phyloP scores from a whole-genome alignment of 2,113 vertebrate genomes.

The Motacilla tschutschensis region DNA sequence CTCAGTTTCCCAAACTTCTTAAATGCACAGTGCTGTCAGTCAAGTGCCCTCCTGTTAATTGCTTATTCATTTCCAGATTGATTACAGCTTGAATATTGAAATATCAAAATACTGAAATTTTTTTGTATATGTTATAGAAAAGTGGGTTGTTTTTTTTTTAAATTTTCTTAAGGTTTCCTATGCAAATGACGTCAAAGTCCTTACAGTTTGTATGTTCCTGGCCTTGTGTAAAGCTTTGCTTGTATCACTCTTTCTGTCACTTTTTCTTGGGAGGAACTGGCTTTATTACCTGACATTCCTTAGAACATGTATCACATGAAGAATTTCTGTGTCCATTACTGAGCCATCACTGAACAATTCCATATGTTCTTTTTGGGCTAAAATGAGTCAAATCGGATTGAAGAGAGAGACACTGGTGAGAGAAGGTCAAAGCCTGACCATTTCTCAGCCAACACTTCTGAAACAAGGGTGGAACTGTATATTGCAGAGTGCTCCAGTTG shows the following conservation, averaged over 20 bases:
- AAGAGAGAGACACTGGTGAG: accelerated
- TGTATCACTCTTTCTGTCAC: background rate
- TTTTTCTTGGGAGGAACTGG: accelerated
- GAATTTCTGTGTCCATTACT: background rate
- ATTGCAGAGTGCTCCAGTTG: background rate
- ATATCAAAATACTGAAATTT: background rate
- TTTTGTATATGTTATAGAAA: background rate
- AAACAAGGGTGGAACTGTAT: background rate
- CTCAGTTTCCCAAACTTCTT: background rate
- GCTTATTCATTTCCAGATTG: background rate
- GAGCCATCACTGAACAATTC: background rate
- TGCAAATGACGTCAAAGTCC: background rate
- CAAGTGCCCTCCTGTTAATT: accelerated
- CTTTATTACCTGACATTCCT: background rate
- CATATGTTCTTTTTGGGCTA: background rate
- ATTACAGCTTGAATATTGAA: background rate
- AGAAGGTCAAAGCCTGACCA: background rate
- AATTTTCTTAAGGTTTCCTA: background rate
- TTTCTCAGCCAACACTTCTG: background rate
- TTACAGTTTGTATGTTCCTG: background rate
- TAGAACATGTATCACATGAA: background rate
- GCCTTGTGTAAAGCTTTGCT: background rate
- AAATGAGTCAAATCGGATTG: background rate
- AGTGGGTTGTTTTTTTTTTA: too few species aligned
- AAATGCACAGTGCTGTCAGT: background rate